Conservation (phyloP, 1,140 invertebrate species). For the Oedothorax gibbosus region DNA sequence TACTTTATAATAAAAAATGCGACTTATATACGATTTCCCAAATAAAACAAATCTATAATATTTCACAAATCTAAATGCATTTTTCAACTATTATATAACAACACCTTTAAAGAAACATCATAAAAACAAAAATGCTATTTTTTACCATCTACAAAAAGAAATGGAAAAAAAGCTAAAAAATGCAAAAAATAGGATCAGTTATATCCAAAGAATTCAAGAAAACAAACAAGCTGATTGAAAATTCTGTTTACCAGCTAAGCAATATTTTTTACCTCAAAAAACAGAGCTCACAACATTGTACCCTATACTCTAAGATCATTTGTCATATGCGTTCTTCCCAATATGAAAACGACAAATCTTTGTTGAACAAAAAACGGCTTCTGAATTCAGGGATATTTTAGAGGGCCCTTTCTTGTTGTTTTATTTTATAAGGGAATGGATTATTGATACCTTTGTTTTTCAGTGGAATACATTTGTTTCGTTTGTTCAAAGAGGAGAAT, state of each 20-base stretch:
- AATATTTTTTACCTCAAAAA: slow-evolving; percentile 5
- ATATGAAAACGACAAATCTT: slow-evolving; percentile 2
- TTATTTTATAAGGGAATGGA: no score
- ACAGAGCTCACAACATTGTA: slow-evolving; percentile 7
- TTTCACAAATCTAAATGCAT: slow-evolving; percentile 19
- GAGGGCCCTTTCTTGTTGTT: no score
- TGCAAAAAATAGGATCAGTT: slow-evolving; percentile 27
- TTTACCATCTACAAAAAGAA: neutral
- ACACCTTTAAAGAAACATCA: slow-evolving; percentile 42
- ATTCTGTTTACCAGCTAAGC: slow-evolving; percentile 46
- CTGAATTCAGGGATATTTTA: no score
- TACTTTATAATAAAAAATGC: no score
- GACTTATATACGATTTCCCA: neutral
- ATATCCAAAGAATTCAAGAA: slow-evolving; percentile 38
- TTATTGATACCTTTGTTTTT: no score
- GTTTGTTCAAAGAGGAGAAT: no score
- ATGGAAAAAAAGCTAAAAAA: slow-evolving; percentile 29
- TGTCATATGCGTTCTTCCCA: slow-evolving; percentile 52
- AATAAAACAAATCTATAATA: slow-evolving; percentile 18
- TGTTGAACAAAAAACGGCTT: neutral
- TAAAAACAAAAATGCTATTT: no score
- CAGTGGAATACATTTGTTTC: no score
- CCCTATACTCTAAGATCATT: slow-evolving; percentile 52
- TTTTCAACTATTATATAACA: slow-evolving; percentile 18
- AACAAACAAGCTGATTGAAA: slow-evolving; percentile 57